Evolutionary conservation across 1,140 invertebrate genomes (phyloP).

Genomic region (Argopecten irradians): DNA sequence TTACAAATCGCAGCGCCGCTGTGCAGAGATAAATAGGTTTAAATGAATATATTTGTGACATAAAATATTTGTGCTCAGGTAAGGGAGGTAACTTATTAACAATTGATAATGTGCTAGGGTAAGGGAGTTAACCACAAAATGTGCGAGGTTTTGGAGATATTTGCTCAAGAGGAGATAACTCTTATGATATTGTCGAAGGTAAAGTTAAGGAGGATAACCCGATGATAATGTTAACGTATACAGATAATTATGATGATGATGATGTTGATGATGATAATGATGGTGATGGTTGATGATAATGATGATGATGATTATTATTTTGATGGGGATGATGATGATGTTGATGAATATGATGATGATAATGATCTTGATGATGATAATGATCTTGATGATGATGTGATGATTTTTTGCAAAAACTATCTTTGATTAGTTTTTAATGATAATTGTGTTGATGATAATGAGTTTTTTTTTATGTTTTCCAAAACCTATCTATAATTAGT

Average conservation of each 20-base stretch:
- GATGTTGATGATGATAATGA: neutral
- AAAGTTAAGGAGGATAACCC: neutral
- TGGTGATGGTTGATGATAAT: neutral
- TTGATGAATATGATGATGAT: neutral
- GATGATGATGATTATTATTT: neutral
- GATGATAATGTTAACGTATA: neutral
- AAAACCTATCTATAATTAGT: neutral
- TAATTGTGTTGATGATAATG: neutral
- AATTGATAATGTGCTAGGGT: neutral
- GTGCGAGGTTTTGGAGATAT: neutral
- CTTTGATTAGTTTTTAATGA: too few relatives aligned
- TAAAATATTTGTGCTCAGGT: neutral
- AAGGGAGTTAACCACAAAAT: neutral
- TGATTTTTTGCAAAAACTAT: too few relatives aligned
- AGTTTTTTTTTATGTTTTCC: neutral
- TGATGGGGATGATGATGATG: conserved; percentile 9
- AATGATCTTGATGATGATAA: too few relatives aligned
- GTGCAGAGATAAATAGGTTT: neutral
- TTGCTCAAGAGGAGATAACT: too few relatives aligned
- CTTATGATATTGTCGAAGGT: too few relatives aligned
- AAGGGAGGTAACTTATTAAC: neutral
- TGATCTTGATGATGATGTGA: too few relatives aligned
- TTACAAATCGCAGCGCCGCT: conserved; percentile 47
- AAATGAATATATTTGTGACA: neutral
- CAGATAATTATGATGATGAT: neutral